Percentiles rank a stretch among this genome's conserved stretches.
Conservation (phyloP, 2,888 invertebrate genomes). For the Dolichopus griseipennis region DNA sequence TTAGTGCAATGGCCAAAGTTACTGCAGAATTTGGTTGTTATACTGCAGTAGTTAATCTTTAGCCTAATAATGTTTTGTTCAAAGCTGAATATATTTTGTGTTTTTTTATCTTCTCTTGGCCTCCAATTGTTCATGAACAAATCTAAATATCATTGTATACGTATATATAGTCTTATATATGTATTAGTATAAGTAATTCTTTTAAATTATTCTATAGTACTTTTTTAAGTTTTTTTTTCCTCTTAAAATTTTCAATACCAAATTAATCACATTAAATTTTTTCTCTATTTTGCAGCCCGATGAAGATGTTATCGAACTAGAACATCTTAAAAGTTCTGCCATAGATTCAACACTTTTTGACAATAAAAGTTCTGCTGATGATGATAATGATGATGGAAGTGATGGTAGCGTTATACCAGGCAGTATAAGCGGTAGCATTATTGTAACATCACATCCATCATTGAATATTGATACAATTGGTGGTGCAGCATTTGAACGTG, state of each 20-base stretch:
- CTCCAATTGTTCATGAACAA: no score
- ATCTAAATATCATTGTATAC: no score
- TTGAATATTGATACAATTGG: constrained; percentile 19
- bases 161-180: background rate
- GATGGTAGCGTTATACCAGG: constrained; percentile 19
- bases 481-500: background rate
- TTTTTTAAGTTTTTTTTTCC: constrained; percentile 4
- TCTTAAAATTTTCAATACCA: background rate
- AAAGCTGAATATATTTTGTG: background rate
- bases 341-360: constrained; percentile 8
- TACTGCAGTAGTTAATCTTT: no score
- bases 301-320: constrained; percentile 47
- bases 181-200: background rate
- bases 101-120: background rate
- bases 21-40: no score
- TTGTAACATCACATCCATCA: constrained; percentile 14
- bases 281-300: constrained; percentile 38
- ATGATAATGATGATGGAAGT: constrained; percentile 23
- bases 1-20: no score
- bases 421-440: constrained; percentile 17
- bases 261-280: constrained; percentile 5
- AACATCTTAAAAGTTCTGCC: constrained; percentile 43
- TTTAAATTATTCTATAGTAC: background rate
- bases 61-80: background rate
- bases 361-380: constrained; percentile 14